Evolutionary conservation across 2,797 vertebrate genomes (phyloP).

Genomic region (Melanotaenia maccullochi): DNA sequence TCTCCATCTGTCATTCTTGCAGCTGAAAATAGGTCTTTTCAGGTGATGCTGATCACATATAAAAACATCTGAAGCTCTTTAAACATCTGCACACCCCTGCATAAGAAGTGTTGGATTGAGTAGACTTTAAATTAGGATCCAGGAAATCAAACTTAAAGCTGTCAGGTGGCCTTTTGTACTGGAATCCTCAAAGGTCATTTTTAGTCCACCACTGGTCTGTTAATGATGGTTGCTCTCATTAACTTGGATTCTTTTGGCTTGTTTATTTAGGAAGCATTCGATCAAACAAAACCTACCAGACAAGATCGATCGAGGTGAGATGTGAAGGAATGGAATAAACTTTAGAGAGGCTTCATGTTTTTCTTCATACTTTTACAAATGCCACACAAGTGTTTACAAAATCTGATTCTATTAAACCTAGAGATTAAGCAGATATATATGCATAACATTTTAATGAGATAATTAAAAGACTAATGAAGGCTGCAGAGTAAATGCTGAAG

Average conservation of each 20-base stretch:
- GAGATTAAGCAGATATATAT: background rate
- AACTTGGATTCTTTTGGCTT: slow-evolving; percentile 10
- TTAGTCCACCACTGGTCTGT: slow-evolving; percentile 14
- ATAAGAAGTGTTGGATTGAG: background rate
- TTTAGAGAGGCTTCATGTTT: background rate
- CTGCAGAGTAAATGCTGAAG: background rate
- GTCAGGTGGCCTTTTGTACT: slow-evolving; percentile 27
- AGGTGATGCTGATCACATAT: background rate
- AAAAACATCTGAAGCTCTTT: background rate
- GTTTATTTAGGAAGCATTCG: background rate
- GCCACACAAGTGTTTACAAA: background rate
- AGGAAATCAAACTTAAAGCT: background rate
- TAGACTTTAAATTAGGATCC: background rate
- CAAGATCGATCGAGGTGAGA: background rate
- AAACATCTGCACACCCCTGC: background rate
- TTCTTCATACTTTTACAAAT: background rate
- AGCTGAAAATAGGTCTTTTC: background rate
- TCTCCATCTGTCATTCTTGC: slow-evolving; percentile 2
- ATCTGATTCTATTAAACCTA: background rate
- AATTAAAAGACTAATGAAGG: background rate
- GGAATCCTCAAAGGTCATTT: slow-evolving; percentile 33
- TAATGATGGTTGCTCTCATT: slow-evolving; percentile 35
- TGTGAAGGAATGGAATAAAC: background rate
- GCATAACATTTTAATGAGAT: rapidly evolving
- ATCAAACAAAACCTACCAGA: slow-evolving; percentile 4